Percentiles rank a stretch among this genome's conserved stretches.
Evolutionary conservation across 2,113 vertebrate species (phyloP).

Genomic region (Mastomys natalensis): DNA sequence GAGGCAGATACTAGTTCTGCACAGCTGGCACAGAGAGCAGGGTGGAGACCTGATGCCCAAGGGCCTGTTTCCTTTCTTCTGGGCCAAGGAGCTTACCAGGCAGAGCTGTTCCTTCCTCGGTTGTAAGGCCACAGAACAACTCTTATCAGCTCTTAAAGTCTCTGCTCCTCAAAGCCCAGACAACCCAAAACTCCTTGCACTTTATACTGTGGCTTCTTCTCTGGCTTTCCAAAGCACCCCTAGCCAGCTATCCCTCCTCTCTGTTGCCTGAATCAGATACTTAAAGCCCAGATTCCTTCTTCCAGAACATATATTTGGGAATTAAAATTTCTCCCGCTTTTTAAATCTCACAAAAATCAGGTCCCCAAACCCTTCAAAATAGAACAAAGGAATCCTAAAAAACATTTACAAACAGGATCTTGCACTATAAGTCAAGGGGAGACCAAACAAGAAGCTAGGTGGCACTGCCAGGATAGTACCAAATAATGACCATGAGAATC

Average conservation of each 20-base stretch:
- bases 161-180: neutral
- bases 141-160: neutral
- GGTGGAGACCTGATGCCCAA: neutral
- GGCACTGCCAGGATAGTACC: neutral
- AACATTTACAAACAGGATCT: conserved; percentile 30
- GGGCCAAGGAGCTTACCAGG: neutral
- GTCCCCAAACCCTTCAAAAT: conserved; percentile 23
- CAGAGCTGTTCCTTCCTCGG: neutral
- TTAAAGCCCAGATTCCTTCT: conserved; percentile 10
- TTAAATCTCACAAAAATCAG: neutral
- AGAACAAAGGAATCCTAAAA: conserved; percentile 57
- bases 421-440: conserved; percentile 41
- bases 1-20: neutral
- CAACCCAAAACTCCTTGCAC: neutral
- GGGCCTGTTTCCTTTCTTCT: neutral
- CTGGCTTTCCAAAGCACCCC: neutral
- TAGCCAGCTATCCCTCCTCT: neutral
- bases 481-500: neutral
- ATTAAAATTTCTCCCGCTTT: neutral
- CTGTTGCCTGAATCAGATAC: neutral
- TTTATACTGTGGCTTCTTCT: neutral
- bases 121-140: neutral
- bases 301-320: conserved; percentile 1
- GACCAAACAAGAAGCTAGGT: conserved; percentile 40
- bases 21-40: neutral